These are phyloP conservation scores for Tuta absoluta DNA, from an alignment of 2,888 invertebrate genomes.

Conservation along the genomic window DNA sequence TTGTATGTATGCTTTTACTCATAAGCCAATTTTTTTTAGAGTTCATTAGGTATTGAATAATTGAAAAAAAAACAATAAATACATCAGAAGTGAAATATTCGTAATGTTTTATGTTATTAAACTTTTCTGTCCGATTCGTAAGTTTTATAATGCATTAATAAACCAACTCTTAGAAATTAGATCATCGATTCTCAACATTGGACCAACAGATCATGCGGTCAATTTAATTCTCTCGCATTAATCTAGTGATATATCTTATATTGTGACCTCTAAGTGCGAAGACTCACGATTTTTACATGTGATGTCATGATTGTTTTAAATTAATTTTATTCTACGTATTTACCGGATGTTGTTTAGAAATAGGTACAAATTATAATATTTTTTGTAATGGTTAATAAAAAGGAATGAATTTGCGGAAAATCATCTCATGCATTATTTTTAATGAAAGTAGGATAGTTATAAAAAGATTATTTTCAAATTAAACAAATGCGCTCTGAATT, in stretches of 20 bases:
- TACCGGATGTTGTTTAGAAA: not conserved
- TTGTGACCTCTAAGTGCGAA: constrained; percentile 47
- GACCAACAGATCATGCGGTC: constrained; percentile 57
- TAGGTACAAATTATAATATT: no score
- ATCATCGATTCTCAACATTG: constrained; percentile 59
- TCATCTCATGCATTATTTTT: not conserved
- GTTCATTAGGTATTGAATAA: no score
- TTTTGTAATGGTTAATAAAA: no score
- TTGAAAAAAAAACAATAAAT: no score
- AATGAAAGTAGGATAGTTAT: not conserved
- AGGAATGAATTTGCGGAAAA: not conserved
- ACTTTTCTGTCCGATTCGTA: constrained; percentile 15
- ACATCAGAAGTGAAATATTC: no score
- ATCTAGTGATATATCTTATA: constrained; percentile 53
- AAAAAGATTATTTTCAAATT: not conserved
- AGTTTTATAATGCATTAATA: constrained; percentile 43
- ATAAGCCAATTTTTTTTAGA: no score
- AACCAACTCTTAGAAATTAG: constrained; percentile 61
- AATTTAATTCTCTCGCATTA: constrained; percentile 54
- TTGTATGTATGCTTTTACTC: no score
- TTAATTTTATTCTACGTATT: not conserved
- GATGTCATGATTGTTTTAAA: constrained; percentile 44
- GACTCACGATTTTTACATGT: constrained; percentile 51
- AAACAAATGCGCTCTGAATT: no score
- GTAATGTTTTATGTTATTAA: no score